Evolutionary conservation across 2,797 vertebrate species (phyloP).

Genomic region (Antennarius maculatus): DNA sequence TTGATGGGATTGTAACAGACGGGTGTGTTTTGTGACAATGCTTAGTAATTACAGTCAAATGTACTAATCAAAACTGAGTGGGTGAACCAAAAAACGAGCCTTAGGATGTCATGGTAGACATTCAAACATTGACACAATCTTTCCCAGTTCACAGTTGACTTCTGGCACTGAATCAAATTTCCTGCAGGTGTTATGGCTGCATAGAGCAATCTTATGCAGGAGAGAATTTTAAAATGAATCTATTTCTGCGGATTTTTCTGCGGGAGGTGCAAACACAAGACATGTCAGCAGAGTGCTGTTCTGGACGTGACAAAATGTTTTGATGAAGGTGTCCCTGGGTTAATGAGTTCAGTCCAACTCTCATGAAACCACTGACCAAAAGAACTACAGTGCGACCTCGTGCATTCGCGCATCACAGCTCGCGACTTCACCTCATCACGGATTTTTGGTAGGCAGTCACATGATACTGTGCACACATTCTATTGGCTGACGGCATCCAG

Average conservation of each 20-base stretch:
- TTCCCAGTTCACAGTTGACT: conserved; percentile 32
- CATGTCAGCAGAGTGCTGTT: too few species aligned
- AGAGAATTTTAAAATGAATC: conserved; percentile 44
- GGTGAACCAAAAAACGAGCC: conserved; percentile 40
- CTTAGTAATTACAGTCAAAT: conserved; percentile 77
- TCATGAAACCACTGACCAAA: too few species aligned
- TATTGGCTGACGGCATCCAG: too few species aligned
- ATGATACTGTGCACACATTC: too few species aligned
- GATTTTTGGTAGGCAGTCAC: too few species aligned
- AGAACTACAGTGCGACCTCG: too few species aligned
- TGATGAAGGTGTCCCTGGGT: not conserved
- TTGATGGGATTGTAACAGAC: conserved; percentile 66
- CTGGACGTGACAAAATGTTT: conserved; percentile 10
- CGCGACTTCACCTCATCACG: too few species aligned
- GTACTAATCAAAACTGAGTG: conserved; percentile 68
- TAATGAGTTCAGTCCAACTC: conserved; percentile 16
- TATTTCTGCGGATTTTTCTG: not conserved
- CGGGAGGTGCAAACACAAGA: too few species aligned
- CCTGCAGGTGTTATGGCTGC: conserved; percentile 41
- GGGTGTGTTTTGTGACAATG: conserved; percentile 71
- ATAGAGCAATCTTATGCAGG: conserved; percentile 34
- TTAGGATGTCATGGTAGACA: conserved; percentile 55
- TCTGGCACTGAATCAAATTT: conserved; percentile 36
- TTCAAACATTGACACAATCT: conserved; percentile 58
- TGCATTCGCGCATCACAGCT: too few species aligned